These are phyloP conservation scores for Cynaeus angustus DNA, from an alignment of 2,888 invertebrate species.

Conservation along the genomic window DNA sequence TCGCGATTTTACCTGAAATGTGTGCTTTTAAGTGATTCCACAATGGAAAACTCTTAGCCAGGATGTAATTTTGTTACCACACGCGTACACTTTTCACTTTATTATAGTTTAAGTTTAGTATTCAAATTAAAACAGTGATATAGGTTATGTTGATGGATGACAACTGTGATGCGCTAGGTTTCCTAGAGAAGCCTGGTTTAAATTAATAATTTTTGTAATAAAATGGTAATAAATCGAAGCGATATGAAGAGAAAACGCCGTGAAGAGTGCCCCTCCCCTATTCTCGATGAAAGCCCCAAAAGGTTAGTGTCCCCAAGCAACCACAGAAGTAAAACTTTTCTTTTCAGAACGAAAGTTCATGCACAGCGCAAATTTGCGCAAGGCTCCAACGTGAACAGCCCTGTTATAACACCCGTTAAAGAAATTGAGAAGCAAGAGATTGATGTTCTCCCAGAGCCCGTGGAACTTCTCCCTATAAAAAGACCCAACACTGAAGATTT, in stretches of 20 bases:
- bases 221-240: conserved; percentile 68
- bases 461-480: conserved; percentile 78
- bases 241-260: conserved; percentile 70
- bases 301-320: conserved; percentile 63
- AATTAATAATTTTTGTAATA: conserved; percentile 20
- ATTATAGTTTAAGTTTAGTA: too few relatives aligned
- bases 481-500: conserved; percentile 91
- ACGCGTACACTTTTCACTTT: too few relatives aligned
- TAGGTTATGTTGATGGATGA: conserved; percentile 8
- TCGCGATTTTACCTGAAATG: too few relatives aligned
- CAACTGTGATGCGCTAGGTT: background rate
- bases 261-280: conserved; percentile 63
- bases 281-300: conserved; percentile 71
- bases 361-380: conserved; percentile 93
- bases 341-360: conserved; percentile 83
- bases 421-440: conserved; percentile 75
- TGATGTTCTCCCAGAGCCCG: conserved; percentile 72
- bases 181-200: background rate
- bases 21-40: too few relatives aligned
- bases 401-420: conserved; percentile 76
- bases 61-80: too few relatives aligned
- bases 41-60: too few relatives aligned
- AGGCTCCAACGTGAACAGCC: conserved; percentile 78
- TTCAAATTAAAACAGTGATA: too few relatives aligned
- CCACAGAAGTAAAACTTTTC: conserved; percentile 19